These are phyloP conservation scores for Indri indri DNA, from an alignment of 2,113 vertebrate genomes.

Conservation along the genomic window DNA sequence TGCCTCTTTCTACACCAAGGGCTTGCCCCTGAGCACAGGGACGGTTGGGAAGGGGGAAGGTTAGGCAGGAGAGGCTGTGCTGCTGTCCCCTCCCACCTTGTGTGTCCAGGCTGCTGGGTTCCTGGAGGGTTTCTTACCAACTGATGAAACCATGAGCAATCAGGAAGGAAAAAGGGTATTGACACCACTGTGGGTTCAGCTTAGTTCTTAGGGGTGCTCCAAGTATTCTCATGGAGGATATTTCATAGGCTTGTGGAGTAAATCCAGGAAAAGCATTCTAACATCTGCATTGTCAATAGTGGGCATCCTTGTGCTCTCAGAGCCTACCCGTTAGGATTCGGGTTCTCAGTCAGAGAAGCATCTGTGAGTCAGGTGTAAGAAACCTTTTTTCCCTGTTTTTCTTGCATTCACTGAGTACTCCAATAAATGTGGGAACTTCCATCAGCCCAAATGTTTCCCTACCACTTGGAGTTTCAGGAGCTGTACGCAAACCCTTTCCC, in stretches of 20 bases:
- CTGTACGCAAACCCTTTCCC: not conserved
- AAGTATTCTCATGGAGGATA: not conserved
- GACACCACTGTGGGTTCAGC: not conserved
- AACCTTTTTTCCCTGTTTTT: not conserved
- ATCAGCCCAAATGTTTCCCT: not conserved
- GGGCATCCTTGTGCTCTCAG: not conserved
- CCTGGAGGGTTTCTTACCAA: not conserved
- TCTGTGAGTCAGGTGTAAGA: not conserved
- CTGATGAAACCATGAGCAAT: not conserved
- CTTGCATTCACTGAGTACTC: not conserved
- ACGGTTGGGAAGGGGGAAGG: not conserved
- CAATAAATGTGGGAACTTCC: too few relatives aligned
- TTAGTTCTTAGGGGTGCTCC: not conserved
- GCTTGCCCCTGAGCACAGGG: not conserved
- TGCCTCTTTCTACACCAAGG: not conserved
- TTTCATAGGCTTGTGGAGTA: not conserved
- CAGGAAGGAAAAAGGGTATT: not conserved
- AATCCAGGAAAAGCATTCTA: not conserved
- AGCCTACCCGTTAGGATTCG: not conserved
- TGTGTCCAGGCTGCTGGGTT: not conserved
- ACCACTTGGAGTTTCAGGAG: not conserved
- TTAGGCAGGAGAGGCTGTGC: not conserved
- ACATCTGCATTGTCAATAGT: rapidly evolving
- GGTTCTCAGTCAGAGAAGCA: not conserved
- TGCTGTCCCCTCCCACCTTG: not conserved